Conservation (phyloP, 2,113 vertebrate genomes). For the Pitta sordida region DNA sequence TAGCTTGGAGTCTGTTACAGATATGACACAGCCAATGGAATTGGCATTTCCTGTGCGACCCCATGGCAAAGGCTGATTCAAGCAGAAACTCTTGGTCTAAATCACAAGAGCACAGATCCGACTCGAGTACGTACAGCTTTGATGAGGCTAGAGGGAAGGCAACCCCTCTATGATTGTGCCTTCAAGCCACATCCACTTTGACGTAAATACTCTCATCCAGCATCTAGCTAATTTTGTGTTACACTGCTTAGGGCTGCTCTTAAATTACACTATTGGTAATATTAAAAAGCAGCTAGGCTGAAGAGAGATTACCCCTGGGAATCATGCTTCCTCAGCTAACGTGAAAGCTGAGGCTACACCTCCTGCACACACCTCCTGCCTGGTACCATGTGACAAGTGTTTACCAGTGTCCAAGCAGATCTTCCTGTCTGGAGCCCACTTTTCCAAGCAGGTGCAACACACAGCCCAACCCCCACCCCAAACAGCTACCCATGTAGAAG, state of each 20-base stretch:
- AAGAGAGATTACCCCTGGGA: not conserved
- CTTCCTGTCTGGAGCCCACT: not conserved
- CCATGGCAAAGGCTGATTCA: not conserved
- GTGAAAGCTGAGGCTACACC: not conserved
- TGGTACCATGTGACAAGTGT: not conserved
- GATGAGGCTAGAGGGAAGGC: not conserved
- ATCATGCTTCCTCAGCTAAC: not conserved
- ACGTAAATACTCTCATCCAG: not conserved
- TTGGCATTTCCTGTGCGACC: accelerated
- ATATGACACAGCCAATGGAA: not conserved
- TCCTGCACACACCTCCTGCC: not conserved
- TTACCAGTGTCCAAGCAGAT: not conserved
- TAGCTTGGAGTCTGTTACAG: not conserved
- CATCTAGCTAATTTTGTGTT: not conserved
- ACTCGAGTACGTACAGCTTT: not conserved
- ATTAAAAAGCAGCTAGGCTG: not conserved
- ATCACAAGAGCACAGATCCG: not conserved
- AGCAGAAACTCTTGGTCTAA: not conserved
- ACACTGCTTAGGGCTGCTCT: not conserved
- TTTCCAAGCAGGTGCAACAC: not conserved
- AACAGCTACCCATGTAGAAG: accelerated
- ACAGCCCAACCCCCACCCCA: not conserved
- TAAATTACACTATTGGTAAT: not conserved
- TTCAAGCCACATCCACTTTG: not conserved
- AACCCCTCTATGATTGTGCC: not conserved